phyloP scores from a whole-genome alignment of 2,797 vertebrate genomes.

The Gallinago nigripennis region DNA sequence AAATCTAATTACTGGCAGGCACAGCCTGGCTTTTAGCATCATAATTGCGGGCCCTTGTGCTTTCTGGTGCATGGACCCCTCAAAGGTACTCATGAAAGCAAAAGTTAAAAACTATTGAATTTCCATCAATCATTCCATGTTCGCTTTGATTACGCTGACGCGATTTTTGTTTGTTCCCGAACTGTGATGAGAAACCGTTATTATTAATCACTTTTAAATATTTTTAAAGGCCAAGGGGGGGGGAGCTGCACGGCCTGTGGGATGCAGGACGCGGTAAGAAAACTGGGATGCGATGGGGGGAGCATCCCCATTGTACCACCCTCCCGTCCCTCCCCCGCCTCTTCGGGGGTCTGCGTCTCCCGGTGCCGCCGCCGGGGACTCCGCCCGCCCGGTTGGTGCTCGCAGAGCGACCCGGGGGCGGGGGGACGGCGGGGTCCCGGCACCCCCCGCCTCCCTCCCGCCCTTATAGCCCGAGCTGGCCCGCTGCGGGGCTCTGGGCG shows the following conservation, averaged over 20 bases:
- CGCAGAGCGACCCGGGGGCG: too few relatives aligned
- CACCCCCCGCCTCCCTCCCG: not conserved
- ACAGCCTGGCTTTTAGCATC: slow-evolving; percentile 6
- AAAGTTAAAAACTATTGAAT: not conserved
- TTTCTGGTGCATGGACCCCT: slow-evolving; percentile 9
- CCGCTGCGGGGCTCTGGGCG: too few relatives aligned
- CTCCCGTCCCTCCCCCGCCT: not conserved
- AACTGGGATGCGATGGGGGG: not conserved
- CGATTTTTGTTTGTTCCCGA: not conserved
- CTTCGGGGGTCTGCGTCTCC: not conserved
- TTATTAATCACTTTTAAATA: not conserved
- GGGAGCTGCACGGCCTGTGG: not conserved
- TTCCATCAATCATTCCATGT: not conserved
- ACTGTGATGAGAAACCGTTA: not conserved
- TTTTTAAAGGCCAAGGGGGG: not conserved
- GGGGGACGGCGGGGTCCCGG: too few relatives aligned
- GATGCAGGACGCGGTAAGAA: not conserved
- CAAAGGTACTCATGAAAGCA: not conserved
- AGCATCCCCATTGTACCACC: not conserved
- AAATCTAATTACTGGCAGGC: slow-evolving; percentile 33
- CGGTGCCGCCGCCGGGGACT: not conserved
- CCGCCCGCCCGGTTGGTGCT: not conserved
- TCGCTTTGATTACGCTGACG: not conserved
- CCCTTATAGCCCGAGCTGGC: not conserved
- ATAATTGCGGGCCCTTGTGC: not conserved